A percentile compares a stretch with the other conserved stretches of the same genome.
These are phyloP conservation scores for mouse (Mus musculus) DNA, from an alignment of 2,113 vertebrate genomes.

Conservation along the genomic window DNA sequence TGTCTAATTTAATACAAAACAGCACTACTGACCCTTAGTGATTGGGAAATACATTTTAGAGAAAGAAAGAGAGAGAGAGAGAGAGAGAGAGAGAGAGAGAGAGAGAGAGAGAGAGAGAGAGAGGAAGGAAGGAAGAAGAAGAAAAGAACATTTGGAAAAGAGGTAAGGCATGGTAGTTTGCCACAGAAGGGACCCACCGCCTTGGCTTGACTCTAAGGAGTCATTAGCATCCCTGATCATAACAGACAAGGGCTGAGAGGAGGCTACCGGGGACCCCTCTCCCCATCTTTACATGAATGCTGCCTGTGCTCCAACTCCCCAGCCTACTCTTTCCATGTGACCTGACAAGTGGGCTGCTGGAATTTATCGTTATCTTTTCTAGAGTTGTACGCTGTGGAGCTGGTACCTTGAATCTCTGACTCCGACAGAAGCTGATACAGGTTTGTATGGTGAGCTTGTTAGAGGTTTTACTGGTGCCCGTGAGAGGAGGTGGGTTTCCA, in stretches of 20 bases:
- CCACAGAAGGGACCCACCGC: not conserved
- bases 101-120: no score
- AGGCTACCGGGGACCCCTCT: not conserved
- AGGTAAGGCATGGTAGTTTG: not conserved
- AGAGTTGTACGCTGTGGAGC: not conserved
- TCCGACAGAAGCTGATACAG: constrained; percentile 96
- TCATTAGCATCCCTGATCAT: constrained; percentile 1
- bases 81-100: no score
- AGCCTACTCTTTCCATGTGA: not conserved
- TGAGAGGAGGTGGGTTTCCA: constrained; percentile 94
- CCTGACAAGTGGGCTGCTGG: not conserved
- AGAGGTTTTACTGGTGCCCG: constrained; percentile 94
- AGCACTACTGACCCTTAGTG: constrained; percentile 39
- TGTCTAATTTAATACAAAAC: constrained; percentile 26
- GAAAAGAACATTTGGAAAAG: constrained; percentile 11
- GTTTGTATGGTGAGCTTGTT: constrained; percentile 97
- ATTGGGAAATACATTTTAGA: not conserved
- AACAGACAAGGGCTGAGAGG: not conserved
- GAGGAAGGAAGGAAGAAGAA: no score
- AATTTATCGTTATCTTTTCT: not conserved
- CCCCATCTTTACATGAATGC: not conserved
- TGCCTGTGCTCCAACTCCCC: not conserved
- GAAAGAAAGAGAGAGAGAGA: not conserved
- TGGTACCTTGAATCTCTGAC: constrained; percentile 94
- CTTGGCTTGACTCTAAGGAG: not conserved